These are phyloP conservation scores for Mesoclemmys tuberculata DNA, from an alignment of 2,113 vertebrate species.

Conservation along the genomic window DNA sequence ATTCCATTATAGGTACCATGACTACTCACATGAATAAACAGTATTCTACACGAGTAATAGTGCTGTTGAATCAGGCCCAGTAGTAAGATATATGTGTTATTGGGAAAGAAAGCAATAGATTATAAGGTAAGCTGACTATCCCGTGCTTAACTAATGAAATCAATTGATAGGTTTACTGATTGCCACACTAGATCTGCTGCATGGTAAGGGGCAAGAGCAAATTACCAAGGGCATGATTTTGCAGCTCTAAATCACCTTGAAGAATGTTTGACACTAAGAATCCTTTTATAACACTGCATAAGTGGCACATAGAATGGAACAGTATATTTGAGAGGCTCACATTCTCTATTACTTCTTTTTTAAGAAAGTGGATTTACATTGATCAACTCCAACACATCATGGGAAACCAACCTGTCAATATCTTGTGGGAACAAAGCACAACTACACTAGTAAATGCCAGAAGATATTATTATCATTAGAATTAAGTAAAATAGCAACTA, in stretches of 20 bases:
- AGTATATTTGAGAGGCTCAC: background rate
- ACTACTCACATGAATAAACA: background rate
- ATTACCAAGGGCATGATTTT: background rate
- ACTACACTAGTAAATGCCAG: background rate
- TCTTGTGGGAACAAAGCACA: background rate
- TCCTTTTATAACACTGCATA: background rate
- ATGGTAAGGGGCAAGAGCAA: background rate
- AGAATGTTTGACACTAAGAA: background rate
- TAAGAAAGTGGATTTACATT: background rate
- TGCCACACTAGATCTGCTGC: background rate
- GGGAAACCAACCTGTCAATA: background rate
- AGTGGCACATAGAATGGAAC: background rate
- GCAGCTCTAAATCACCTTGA: background rate
- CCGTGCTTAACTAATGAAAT: background rate
- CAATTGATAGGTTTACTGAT: background rate
- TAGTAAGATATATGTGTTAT: background rate
- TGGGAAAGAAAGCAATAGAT: background rate
- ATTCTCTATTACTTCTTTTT: background rate
- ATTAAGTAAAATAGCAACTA: background rate
- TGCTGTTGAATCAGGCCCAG: background rate
- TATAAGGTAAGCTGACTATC: background rate
- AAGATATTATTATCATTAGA: background rate
- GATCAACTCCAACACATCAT: background rate
- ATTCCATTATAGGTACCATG: too few species aligned
- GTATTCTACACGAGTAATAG: background rate